Evolutionary conservation across 2,113 vertebrate genomes (phyloP), one percentile per base, ranked within the genome.

Genomic region (Aspidoscelis tigris): DNA sequence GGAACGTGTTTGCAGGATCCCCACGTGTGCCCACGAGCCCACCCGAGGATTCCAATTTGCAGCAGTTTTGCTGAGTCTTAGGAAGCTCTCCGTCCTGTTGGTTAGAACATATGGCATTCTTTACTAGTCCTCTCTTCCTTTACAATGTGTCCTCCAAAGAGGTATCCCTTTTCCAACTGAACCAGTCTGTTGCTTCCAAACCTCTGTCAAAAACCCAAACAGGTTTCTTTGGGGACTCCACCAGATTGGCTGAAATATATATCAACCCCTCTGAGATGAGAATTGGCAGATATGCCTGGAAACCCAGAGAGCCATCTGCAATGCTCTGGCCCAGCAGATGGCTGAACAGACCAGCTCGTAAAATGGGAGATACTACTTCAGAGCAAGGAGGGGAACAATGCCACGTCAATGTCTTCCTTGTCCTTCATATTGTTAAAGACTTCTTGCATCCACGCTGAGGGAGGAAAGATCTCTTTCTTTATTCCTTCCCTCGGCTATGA

Each of bases 231-330:
- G 76, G 5, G 6, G 14, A 16, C 65, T 83, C 77, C 1, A 41
- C 77, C 76, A 83, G 85, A 66, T 44, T 5, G 16, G 20, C 58
- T 81, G 81, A 84, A 78, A 75, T 8, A 43, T 64, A 84, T 9
- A 68, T 50, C 77, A 18, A 16, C 5, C 5, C 81, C 47, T 24
- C 0, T 4, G 84, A 44, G 69, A 66, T 64, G 79, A 53, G 75
- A 89, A 58, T 85, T 12, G 1, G 76, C 76, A 89, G 89, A 86
- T n/a, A 41, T 26, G 66, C 73, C 65, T 43, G 78, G 83, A 89
- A 80, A 86, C 81, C 6, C 65, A 69, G 1, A 0, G 68, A 86
- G 85, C 78, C 80, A 55, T 39, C 82, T 70, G 65, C 71, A 53
- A 68, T 20, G 75, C 2, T 66, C 66, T 75, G 64, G 84, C 66